Base-by-base conservation (phyloP, 2,113 vertebrate genomes). In the Zosterops pallidus region DNA sequence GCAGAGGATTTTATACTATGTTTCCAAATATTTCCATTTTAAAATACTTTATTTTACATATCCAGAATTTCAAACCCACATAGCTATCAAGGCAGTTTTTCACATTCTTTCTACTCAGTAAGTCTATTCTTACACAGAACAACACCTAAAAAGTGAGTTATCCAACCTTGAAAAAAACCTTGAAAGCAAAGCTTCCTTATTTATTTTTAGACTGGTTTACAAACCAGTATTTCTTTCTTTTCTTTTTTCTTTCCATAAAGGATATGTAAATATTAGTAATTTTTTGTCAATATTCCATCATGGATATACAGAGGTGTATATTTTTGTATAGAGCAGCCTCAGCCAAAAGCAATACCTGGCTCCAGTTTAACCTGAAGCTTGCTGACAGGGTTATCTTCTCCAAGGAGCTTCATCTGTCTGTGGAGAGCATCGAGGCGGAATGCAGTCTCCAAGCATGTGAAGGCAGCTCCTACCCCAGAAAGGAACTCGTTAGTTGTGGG, bases 351-450 rank as follows among this genome's bases (percentile, higher is more conserved):
- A 52, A 57, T 97, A 99, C 99, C 99, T 99, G 99, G 98, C 92
- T 99, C 99, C 97, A 99, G 98, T 97, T 99, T 99, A 97, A 99
- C 99, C 97, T 99, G 99, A 91, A 99, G 98, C 95, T 99, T 99
- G 98, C 99, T 99, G 88, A 99, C 98, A 0, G 99, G 99, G 78
- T 98, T 99, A 97, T 99, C 98, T 96, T 99, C 99, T 89, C 99
- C 99, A 0, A 99, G 98, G 49, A 99, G 98, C 90, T 99, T 98
- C 98, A 99, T 98, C 95, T 99, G 99, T 94, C 99, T 97, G 97
- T 99, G 99, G 41, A 99, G 98, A 63, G 99, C 99, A 14, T 99
- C 99, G 59, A 99, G 98, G 55, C 99, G 99, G 42, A 99, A 99
- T 8, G 98, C 98, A 0, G 99, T 99, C 90, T 99, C 99, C 96